phyloP scores from a whole-genome alignment of 2,888 invertebrate genomes.

The Sesia bembeciformis region DNA sequence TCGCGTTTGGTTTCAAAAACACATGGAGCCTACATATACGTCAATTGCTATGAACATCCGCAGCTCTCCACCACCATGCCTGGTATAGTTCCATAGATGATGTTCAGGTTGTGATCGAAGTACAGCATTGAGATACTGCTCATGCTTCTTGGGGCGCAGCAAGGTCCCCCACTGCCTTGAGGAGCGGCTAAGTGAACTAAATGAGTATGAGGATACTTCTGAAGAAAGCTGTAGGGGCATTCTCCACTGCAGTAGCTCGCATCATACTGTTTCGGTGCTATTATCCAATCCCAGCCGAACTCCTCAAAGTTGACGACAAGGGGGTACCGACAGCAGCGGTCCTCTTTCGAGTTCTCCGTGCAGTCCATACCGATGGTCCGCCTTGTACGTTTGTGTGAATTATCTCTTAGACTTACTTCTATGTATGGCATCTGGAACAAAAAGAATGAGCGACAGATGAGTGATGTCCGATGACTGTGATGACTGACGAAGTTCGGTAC shows the following conservation, averaged over 20 bases:
- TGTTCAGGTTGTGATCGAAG: slow-evolving; percentile 90
- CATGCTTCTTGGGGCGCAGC: slow-evolving; percentile 93
- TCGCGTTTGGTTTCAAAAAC: slow-evolving; percentile 1
- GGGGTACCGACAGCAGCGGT: slow-evolving; percentile 95
- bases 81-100: slow-evolving; percentile 90
- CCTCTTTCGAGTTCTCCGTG: slow-evolving; percentile 85
- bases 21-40: slow-evolving; percentile 30
- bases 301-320: slow-evolving; percentile 94
- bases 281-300: slow-evolving; percentile 98
- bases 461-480: too few relatives aligned
- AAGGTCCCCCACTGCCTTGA: slow-evolving; percentile 86
- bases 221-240: slow-evolving; percentile 91
- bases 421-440: slow-evolving; percentile 65
- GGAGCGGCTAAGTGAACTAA: slow-evolving; percentile 87
- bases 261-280: slow-evolving; percentile 94
- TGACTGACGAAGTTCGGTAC: too few relatives aligned
- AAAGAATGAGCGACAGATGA: neutral
- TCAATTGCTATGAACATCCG: slow-evolving; percentile 84
- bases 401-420: slow-evolving; percentile 67
- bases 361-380: slow-evolving; percentile 89
- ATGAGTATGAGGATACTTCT: slow-evolving; percentile 91
- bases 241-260: slow-evolving; percentile 98
- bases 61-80: slow-evolving; percentile 97
- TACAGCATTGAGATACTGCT: slow-evolving; percentile 93
- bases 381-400: slow-evolving; percentile 78